A percentile compares a stretch with the other conserved stretches of the same genome.
Conservation (phyloP, 2,888 invertebrate genomes). For the Monochamus alternatus region DNA sequence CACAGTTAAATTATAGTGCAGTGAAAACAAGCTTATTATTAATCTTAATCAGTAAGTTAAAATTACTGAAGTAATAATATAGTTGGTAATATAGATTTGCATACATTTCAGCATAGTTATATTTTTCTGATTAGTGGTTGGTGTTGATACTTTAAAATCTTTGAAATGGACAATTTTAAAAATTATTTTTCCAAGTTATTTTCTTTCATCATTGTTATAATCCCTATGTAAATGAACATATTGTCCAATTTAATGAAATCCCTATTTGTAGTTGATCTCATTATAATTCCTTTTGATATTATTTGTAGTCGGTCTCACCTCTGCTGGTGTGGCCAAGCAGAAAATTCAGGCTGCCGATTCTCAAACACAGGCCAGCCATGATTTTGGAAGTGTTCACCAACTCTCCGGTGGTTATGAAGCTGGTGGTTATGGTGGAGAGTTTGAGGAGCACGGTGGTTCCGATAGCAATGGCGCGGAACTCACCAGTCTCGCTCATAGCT, state of each 20-base stretch:
- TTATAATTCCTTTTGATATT: too few relatives aligned
- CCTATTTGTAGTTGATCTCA: too few relatives aligned
- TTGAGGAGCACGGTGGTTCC: slow-evolving; percentile 2
- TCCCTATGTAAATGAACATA: too few relatives aligned
- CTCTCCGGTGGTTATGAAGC: slow-evolving; percentile 9
- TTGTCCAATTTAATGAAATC: too few relatives aligned
- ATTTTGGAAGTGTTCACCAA: neutral
- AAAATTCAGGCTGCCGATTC: neutral
- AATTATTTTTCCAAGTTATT: too few relatives aligned
- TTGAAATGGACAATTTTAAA: too few relatives aligned
- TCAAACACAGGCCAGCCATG: neutral
- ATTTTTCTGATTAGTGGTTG: neutral
- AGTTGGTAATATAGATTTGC: neutral
- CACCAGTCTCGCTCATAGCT: slow-evolving; percentile 78
- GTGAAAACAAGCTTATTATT: too few relatives aligned
- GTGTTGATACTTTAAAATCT: too few relatives aligned
- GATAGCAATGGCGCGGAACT: slow-evolving; percentile 75
- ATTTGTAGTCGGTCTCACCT: neutral
- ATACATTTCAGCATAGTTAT: neutral
- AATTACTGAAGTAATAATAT: too few relatives aligned
- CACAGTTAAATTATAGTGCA: too few relatives aligned
- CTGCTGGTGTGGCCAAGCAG: slow-evolving; percentile 9
- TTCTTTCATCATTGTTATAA: too few relatives aligned
- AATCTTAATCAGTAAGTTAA: too few relatives aligned
- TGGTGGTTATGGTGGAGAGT: slow-evolving; percentile 13